Conservation (phyloP, 2,888 invertebrate genomes). For the Eretmocerus hayati region DNA sequence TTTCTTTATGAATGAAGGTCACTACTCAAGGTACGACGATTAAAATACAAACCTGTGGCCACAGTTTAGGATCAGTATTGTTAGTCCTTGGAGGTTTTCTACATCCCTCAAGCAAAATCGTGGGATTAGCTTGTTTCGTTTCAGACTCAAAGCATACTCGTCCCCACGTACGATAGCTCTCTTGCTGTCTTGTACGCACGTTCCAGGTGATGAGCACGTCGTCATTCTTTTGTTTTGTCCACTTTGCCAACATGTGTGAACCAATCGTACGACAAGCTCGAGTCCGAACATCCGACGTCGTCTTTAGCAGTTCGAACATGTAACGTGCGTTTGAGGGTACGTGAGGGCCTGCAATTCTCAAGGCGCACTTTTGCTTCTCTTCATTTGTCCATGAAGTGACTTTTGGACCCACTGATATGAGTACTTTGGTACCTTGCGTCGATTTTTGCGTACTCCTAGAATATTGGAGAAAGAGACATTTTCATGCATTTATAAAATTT, state of each 20-base stretch:
- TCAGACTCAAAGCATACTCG: constrained; percentile 70
- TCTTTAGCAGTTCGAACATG: constrained; percentile 39
- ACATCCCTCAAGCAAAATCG: constrained; percentile 30
- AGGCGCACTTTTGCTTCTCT: constrained; percentile 20
- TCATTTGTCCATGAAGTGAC: constrained; percentile 30
- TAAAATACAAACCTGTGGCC: constrained; percentile 14
- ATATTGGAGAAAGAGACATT: too few species aligned
- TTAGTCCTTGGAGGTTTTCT: constrained; percentile 56
- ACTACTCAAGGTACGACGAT: too few species aligned
- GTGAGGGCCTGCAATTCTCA: constrained; percentile 28
- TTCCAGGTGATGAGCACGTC: constrained; percentile 27
- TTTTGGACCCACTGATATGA: constrained; percentile 29
- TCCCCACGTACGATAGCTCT: constrained; percentile 55
- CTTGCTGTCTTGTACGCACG: constrained; percentile 38
- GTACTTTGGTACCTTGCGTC: constrained; percentile 25
- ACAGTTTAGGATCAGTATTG: constrained; percentile 39
- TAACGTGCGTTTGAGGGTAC: constrained; percentile 31
- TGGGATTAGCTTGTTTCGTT: constrained; percentile 13
- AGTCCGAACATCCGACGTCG: constrained; percentile 27
- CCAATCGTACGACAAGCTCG: constrained; percentile 30
- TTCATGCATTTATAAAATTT: too few species aligned
- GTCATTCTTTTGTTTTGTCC: constrained; percentile 26
- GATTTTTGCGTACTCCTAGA: constrained; percentile 6
- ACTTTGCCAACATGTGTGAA: constrained; percentile 27
- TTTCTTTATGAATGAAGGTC: too few species aligned